Base-by-base conservation (phyloP, 2,797 vertebrate species). In the Lithobates pipiens region DNA sequence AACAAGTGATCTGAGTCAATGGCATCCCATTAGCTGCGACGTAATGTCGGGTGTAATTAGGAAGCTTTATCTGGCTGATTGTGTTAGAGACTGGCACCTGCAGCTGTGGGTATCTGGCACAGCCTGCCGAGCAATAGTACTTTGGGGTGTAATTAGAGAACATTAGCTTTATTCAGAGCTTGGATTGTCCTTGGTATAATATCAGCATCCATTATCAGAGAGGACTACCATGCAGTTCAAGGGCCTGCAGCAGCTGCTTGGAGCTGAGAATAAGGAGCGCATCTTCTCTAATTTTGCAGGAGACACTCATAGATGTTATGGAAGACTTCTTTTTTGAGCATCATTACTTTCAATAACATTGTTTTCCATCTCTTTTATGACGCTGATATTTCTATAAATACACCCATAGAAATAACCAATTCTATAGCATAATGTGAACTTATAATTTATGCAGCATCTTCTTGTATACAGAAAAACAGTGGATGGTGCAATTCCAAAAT, bases 181-280 rank as follows among this genome's bases (percentile, higher is more conserved):
- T 74, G 65, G 83, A 89, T 90, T 90, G 86, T 85, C 93, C 89
- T 90, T 88, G 85, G 81, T 83, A 89, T 92, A 90, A 91, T 93
- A 93, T 92, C 88, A 88, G 90, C 90, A 90, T 85, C 85, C 89
- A 85, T 87, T 92, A 82, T 88, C 87, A 4, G 29, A 92, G 86
- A 89, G 89, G 85, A 90, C 88, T 36, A 76, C 90, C 91, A 87
- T 88, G 85, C 76, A 80, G 85, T 85, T 94, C 88, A 90, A 93
- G 91, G 78, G 92, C 88, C 91, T 91, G 83, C 91, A 93, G 88
- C 92, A 94, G 93, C 91, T 94, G 93, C 80, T 88, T 91, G 91
- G 91, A 79, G 81, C 71, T 63, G 57, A n/a, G 81, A 76, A 84
- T 76, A 84, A 87, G 81, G 76, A 80, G 70, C 71, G 54, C 71